These are phyloP conservation scores for Pipra filicauda DNA, from an alignment of 2,113 vertebrate species.

Conservation along the genomic window DNA sequence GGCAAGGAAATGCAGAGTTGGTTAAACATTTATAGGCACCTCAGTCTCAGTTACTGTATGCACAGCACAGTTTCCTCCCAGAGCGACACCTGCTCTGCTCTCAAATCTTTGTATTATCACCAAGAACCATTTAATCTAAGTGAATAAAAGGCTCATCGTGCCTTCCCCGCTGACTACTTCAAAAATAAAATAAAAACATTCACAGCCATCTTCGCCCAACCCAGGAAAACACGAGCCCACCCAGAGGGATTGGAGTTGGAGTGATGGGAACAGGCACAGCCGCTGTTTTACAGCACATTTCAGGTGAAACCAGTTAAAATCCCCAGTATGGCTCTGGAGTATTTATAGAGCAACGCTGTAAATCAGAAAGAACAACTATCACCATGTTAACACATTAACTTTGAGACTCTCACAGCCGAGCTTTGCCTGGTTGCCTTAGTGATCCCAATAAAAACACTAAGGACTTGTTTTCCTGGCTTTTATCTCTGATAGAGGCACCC, in stretches of 20 bases:
- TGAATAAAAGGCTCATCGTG: background rate
- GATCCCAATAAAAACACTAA: background rate
- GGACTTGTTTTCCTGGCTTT: background rate
- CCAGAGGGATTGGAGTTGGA: background rate
- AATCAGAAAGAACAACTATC: background rate
- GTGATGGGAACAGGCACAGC: rapidly evolving
- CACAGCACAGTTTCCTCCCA: background rate
- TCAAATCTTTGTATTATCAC: background rate
- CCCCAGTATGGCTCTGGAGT: background rate
- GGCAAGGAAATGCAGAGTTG: background rate
- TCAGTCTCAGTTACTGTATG: background rate
- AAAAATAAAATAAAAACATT: background rate
- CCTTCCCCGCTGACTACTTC: background rate
- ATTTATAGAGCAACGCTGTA: background rate
- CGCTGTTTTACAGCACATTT: background rate
- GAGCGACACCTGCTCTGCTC: background rate
- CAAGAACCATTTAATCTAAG: background rate
- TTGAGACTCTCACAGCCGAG: background rate
- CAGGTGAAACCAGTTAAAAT: constrained; percentile 9
- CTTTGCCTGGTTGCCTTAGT: background rate
- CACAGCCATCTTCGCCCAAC: background rate
- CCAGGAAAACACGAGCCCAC: background rate
- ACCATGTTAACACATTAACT: background rate
- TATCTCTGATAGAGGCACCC: background rate
- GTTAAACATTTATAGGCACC: constrained; percentile 48